Base-by-base conservation (phyloP, 2,113 vertebrate species). In the Lophochroa leadbeateri region DNA sequence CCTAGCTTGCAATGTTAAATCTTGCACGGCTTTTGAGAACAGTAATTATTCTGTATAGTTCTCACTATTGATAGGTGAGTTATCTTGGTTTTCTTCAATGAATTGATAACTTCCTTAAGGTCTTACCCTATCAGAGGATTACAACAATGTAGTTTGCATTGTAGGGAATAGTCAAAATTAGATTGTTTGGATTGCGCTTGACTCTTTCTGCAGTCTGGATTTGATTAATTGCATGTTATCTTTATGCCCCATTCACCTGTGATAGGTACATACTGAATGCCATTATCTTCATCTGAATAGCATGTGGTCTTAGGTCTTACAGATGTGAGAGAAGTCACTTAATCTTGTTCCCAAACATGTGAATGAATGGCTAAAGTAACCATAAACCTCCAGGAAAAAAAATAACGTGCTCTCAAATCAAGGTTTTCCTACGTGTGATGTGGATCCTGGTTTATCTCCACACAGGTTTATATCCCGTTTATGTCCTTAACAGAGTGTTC, bases 281-380 rank as follows among this genome's bases (percentile, higher is more conserved):
- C 9, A 0, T 1, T 1, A 5, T 20, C 25, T 80, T 39, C 39
- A 46, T 29, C 31, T 44, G 65, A n/a, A 28, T 43, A 33, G 2
- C 23, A 11, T 31, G 64, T 50, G 44, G 47, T 21, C 8, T 44
- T 8, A 39, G 61, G 6, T 17, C 61, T 55, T 46, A 5, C 0
- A 50, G 12, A 20, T 44, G 8, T 8, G 47, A 79, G 49, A 63
- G 10, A 18, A 79, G 28, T 61, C 49, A 13, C 47, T 44, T 55
- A 0, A 49, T 44, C 49, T 39, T 35, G 27, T 28, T 64, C 37
- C 18, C 67, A 68, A 13, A 18, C 5, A 10, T 0, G 1, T 35
- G 10, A 76, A 31, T 7, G 25, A 50, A 18, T 52, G 39, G 33
- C 39, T 81, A 6, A 25, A 52, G 50, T 13, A 29, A 16, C 17